These are phyloP conservation scores for Zosterops borbonicus DNA, from an alignment of 2,113 vertebrate species.

Conservation along the genomic window DNA sequence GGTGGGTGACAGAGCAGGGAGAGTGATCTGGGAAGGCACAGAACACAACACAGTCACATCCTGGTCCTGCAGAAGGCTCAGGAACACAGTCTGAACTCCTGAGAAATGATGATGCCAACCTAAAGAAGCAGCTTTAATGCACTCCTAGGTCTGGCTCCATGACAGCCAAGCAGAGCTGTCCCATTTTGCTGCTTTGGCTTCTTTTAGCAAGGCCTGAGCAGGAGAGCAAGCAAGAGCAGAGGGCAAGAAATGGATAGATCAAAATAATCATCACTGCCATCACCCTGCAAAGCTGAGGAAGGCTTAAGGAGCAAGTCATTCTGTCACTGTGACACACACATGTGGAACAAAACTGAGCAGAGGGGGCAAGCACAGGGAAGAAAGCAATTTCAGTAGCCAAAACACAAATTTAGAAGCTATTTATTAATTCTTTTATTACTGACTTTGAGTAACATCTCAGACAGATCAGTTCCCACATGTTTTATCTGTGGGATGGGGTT, in stretches of 20 bases:
- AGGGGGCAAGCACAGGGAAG: background rate
- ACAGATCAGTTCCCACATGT: background rate
- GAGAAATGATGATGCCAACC: background rate
- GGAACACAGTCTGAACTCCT: background rate
- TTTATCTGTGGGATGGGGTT: background rate
- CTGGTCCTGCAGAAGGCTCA: background rate
- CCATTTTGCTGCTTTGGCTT: background rate
- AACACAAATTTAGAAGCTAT: background rate
- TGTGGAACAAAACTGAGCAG: background rate
- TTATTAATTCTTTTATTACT: background rate
- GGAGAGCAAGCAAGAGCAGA: background rate
- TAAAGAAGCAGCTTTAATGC: background rate
- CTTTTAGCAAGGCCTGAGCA: background rate
- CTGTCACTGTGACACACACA: background rate
- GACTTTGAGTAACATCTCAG: background rate
- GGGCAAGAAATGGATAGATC: background rate
- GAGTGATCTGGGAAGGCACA: constrained; percentile 78
- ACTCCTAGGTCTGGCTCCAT: background rate
- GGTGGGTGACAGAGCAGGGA: constrained; percentile 95
- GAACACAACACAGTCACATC: background rate
- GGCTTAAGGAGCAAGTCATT: background rate
- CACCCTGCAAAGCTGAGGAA: background rate
- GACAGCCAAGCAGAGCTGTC: background rate
- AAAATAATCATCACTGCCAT: background rate
- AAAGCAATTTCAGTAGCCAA: background rate